These are phyloP conservation scores for Bovichtus variegatus DNA, from an alignment of 2,797 vertebrate genomes.

Conservation along the genomic window DNA sequence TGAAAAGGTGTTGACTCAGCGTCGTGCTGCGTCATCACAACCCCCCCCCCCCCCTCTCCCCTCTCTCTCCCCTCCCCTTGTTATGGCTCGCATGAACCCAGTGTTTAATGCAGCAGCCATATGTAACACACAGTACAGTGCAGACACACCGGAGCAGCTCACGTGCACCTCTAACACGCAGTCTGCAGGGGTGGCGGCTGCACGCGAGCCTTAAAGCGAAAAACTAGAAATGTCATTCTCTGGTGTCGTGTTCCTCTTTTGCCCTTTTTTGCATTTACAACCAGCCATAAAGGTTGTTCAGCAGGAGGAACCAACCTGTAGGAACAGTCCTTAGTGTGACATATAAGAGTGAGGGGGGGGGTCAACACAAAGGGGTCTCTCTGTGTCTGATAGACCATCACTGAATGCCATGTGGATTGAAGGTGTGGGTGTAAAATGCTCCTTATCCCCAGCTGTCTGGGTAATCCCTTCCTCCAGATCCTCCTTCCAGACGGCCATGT, in stretches of 20 bases:
- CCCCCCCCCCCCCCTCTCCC: too few relatives aligned
- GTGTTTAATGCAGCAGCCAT: constrained; percentile 53
- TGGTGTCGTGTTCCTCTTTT: constrained; percentile 59
- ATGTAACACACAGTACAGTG: not conserved
- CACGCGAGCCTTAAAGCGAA: too few relatives aligned
- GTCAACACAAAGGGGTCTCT: not conserved
- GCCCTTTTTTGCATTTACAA: constrained; percentile 68
- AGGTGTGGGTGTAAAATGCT: not conserved
- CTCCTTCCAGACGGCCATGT: constrained; percentile 1
- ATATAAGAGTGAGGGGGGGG: not conserved
- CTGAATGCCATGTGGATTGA: not conserved
- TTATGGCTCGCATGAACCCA: constrained; percentile 44
- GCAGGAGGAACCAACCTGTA: constrained; percentile 15
- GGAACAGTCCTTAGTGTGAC: not conserved
- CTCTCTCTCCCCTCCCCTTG: constrained; percentile 10
- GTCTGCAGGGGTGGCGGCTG: too few relatives aligned
- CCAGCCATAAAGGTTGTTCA: constrained; percentile 42
- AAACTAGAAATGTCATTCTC: constrained; percentile 59
- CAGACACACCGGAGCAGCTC: not conserved
- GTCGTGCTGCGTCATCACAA: constrained; percentile 81
- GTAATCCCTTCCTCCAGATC: constrained; percentile 33
- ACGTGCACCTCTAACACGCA: too few relatives aligned
- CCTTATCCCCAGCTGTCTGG: not conserved
- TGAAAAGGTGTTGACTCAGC: constrained; percentile 73
- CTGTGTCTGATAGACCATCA: not conserved